These are phyloP conservation scores for Papilio polyxenes DNA, from an alignment of 1,140 invertebrate genomes.

Conservation along the genomic window DNA sequence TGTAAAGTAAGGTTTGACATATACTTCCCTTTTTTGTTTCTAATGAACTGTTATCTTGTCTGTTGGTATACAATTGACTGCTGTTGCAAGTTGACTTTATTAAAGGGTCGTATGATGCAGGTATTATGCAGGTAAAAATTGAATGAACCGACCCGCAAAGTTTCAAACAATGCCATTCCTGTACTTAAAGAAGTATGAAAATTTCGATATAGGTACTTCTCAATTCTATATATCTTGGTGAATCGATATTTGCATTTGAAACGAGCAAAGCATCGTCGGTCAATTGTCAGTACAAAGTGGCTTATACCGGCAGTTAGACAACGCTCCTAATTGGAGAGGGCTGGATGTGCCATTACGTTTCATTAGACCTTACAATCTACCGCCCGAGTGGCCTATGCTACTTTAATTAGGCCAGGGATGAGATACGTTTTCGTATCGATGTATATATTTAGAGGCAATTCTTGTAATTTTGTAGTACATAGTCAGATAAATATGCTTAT, in stretches of 20 bases:
- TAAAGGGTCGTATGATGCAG: not conserved
- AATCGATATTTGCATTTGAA: slow-evolving; percentile 15
- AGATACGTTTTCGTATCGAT: slow-evolving; percentile 28
- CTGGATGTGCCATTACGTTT: slow-evolving; percentile 45
- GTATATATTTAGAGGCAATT: not conserved
- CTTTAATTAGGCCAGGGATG: slow-evolving; percentile 45
- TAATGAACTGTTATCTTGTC: not conserved
- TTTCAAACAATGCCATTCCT: too few species aligned
- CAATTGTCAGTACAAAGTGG: slow-evolving; percentile 28
- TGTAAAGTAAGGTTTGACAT: not conserved
- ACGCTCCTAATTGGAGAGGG: slow-evolving; percentile 44
- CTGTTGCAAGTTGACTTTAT: not conserved
- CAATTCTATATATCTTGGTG: not conserved
- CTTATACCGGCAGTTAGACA: slow-evolving; percentile 22
- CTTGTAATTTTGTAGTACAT: not conserved
- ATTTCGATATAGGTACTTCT: not conserved
- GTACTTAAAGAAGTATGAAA: too few species aligned
- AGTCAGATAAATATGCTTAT: not conserved
- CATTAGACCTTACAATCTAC: slow-evolving; percentile 41
- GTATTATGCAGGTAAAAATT: too few species aligned
- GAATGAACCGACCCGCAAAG: too few species aligned
- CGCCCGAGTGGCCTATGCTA: slow-evolving; percentile 38
- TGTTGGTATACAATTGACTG: not conserved
- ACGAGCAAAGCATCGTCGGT: not conserved
- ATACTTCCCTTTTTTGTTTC: not conserved